Evolutionary conservation across 1,140 invertebrate genomes (phyloP).

Genomic region (Spodoptera litura): DNA sequence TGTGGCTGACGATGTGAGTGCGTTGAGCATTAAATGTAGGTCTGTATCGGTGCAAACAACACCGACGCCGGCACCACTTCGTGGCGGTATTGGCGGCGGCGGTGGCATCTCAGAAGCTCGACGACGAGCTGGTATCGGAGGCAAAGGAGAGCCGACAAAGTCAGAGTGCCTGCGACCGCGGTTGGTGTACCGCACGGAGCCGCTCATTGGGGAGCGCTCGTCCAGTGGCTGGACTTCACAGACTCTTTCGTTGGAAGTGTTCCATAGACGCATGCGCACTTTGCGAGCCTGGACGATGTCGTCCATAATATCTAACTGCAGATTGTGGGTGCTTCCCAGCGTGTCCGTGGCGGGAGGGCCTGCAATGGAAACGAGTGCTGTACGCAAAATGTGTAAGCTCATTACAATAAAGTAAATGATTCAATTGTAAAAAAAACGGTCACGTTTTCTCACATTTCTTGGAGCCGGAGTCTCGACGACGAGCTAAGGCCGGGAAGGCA

Average conservation of each 20-base stretch:
- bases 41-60: conserved; percentile 93
- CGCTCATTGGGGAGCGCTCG: conserved; percentile 85
- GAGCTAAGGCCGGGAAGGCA: conserved; percentile 88
- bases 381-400: not conserved
- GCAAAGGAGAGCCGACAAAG: conserved; percentile 87
- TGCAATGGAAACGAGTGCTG: conserved; percentile 53
- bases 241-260: conserved; percentile 91
- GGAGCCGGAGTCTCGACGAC: conserved; percentile 73
- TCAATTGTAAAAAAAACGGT: not conserved
- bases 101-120: conserved; percentile 90
- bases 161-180: conserved; percentile 90
- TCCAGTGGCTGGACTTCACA: conserved; percentile 93
- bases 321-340: conserved; percentile 91
- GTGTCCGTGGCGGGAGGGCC: conserved; percentile 90
- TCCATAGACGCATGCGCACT: conserved; percentile 93
- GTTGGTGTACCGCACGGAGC: conserved; percentile 85
- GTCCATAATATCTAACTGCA: conserved; percentile 95
- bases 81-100: conserved; percentile 80
- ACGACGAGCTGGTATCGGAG: conserved; percentile 86
- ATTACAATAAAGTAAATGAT: not conserved
- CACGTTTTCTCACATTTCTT: conserved; percentile 74
- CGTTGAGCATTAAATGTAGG: conserved; percentile 91
- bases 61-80: conserved; percentile 83
- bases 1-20: conserved; percentile 92
- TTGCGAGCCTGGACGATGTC: conserved; percentile 93